Evolutionary conservation across 2,888 invertebrate species (phyloP).

Genomic region (Drosophila greeni): DNA sequence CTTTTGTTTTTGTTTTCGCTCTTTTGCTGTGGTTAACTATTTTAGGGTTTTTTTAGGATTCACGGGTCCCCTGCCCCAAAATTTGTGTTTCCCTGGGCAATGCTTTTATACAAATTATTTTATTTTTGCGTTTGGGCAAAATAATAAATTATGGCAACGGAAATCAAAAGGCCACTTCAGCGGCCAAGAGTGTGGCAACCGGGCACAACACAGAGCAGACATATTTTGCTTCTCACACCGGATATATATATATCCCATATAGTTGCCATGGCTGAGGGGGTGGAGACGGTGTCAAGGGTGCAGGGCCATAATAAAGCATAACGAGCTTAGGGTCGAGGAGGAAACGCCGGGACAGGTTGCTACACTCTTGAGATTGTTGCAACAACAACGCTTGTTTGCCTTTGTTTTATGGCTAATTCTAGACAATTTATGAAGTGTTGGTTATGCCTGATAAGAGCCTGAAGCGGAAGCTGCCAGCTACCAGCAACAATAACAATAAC

Average conservation of each 20-base stretch:
- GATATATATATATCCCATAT: slow-evolving; percentile 13
- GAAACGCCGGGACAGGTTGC: slow-evolving; percentile 15
- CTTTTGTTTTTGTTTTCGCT: slow-evolving; percentile 16
- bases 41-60: slow-evolving; percentile 31
- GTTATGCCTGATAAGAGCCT: slow-evolving; percentile 66
- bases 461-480: slow-evolving; percentile 34
- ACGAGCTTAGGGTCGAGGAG: slow-evolving; percentile 25
- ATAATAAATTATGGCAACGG: slow-evolving; percentile 60
- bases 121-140: slow-evolving; percentile 47
- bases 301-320: slow-evolving; percentile 35
- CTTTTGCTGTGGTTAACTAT: slow-evolving; percentile 22
- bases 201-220: slow-evolving; percentile 11
- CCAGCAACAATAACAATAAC: slow-evolving; percentile 27
- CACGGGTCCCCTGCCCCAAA: slow-evolving; percentile 8
- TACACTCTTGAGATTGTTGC: slow-evolving; percentile 37
- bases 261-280: slow-evolving; percentile 23
- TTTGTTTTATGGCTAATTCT: slow-evolving; percentile 72
- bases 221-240: slow-evolving; percentile 23
- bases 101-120: slow-evolving; percentile 68
- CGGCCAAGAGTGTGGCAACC: slow-evolving; percentile 27
- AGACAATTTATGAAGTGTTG: slow-evolving; percentile 75
- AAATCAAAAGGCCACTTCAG: slow-evolving; percentile 64
- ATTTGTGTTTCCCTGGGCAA: slow-evolving; percentile 32
- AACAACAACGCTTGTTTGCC: slow-evolving; percentile 35
- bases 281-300: slow-evolving; percentile 4